Evolutionary conservation across 2,797 vertebrate genomes (phyloP), one percentile per base, ranked within the genome.

Genomic region (Myotis daubentonii): DNA sequence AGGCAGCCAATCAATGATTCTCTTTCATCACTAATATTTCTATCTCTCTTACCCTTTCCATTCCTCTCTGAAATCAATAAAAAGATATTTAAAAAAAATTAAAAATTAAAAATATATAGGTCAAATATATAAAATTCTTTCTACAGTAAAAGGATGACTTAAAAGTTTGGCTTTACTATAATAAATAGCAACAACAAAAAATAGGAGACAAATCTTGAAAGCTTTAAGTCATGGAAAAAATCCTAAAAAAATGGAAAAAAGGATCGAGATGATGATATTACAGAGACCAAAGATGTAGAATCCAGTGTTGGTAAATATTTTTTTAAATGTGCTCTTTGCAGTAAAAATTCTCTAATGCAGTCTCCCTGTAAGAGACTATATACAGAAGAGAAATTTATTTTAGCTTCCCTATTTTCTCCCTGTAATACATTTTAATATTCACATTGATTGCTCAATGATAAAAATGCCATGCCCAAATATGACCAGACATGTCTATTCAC

Each of bases 381-480:
- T 60, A 89, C 57, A 71, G 66, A 89, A 72, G 74, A 91, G 23
- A 92, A 68, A 93, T 79, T 68, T 74, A 83, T 30, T 10, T 94
- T 44, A 65, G 8, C 8, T 72, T 93, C 10, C 23, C 17, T 89
- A 30, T 60, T 93, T 94, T 89, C 82, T 89, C 25, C 81, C 68
- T 83, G 36, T 74, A 62, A 86, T 91, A 75, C 7, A 87, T 44
- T 82, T 19, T 36, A 78, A 82, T 13, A 1, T 75, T 79, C 44
- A 83, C n/a, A 76, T 0, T n/a, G 49, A 86, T 3, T 74, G 41
- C 41, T 95, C 36, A 74, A 82, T 91, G 55, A 83, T 60, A 89
- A 78, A 72, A 88, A 76, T 13, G 68, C 25, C 36, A 55, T 41
- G 85, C 33, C 36, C 71, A 79, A 87, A 80, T 41, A 66, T 76